A percentile compares a stretch with the other conserved stretches of the same genome.
Conservation (phyloP, 2,113 vertebrate species). For the Phyllostomus hastatus region DNA sequence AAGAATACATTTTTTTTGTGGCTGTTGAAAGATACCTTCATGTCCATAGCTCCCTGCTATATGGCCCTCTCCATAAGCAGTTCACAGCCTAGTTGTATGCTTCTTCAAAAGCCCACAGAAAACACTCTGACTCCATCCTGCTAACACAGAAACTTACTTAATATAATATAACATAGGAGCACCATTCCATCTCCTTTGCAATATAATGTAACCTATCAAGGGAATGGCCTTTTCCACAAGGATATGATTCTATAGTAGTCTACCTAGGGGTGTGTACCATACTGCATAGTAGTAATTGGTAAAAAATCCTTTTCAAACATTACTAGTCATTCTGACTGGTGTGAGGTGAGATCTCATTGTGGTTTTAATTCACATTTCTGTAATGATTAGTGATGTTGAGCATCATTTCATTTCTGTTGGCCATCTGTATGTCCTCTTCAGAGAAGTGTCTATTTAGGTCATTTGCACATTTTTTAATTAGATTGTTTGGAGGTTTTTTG, state of each 20-base stretch:
- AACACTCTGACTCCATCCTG: background rate
- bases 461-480: no score
- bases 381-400: no score
- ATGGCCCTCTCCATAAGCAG: background rate
- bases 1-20: background rate
- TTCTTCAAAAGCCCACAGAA: background rate
- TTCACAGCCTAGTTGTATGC: background rate
- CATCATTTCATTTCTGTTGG: no score
- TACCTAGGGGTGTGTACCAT: background rate
- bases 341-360: no score
- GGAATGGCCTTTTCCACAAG: background rate
- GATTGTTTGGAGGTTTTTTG: no score
- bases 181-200: background rate
- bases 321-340: background rate
- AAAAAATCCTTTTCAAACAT: background rate
- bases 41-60: background rate
- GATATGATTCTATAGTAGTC: background rate
- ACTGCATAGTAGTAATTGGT: background rate
- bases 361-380: no score
- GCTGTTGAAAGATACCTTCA: background rate
- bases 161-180: background rate
- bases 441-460: no score
- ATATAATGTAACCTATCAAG: background rate
- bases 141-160: background rate
- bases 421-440: no score